These are phyloP conservation scores for Conger conger DNA, from an alignment of 2,113 vertebrate genomes.

Conservation along the genomic window DNA sequence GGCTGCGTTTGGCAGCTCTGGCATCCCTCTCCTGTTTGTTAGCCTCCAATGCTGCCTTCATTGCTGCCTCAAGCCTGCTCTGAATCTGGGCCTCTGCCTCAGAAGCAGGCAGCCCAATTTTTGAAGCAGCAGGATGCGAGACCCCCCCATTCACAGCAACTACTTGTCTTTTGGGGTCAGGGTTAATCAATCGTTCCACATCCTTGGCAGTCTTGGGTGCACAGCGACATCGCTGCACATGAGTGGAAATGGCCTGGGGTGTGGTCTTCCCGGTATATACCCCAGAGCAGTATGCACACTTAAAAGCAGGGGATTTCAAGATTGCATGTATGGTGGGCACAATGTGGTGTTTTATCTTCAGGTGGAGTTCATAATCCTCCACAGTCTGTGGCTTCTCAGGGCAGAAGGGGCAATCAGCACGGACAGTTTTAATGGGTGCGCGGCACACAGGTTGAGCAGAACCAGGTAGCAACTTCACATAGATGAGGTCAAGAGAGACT, in stretches of 20 bases:
- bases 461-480: conserved; percentile 81
- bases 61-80: conserved; percentile 65
- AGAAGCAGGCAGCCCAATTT: conserved; percentile 21
- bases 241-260: conserved; percentile 86
- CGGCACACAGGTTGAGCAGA: conserved; percentile 55
- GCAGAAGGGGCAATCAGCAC: conserved; percentile 85
- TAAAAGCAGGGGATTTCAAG: conserved; percentile 88
- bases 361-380: conserved; percentile 78
- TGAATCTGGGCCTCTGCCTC: conserved; percentile 50
- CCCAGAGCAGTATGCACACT: conserved; percentile 94
- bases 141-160: conserved; percentile 28
- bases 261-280: conserved; percentile 95
- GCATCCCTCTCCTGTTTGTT: conserved; percentile 68
- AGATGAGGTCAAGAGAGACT: conserved; percentile 76
- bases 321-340: conserved; percentile 91
- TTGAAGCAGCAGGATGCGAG: conserved; percentile 49
- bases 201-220: conserved; percentile 79
- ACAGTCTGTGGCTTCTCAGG: conserved; percentile 73
- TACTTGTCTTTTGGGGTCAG: conserved; percentile 46
- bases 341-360: conserved; percentile 89
- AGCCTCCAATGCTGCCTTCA: conserved; percentile 62
- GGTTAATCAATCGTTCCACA: conserved; percentile 39
- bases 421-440: conserved; percentile 53
- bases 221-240: conserved; percentile 85
- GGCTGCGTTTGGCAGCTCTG: conserved; percentile 72